Percentiles rank a stretch among this genome's conserved stretches.
Conservation (phyloP, 2,113 vertebrate genomes). For the Paracanthobrama guichenoti region DNA sequence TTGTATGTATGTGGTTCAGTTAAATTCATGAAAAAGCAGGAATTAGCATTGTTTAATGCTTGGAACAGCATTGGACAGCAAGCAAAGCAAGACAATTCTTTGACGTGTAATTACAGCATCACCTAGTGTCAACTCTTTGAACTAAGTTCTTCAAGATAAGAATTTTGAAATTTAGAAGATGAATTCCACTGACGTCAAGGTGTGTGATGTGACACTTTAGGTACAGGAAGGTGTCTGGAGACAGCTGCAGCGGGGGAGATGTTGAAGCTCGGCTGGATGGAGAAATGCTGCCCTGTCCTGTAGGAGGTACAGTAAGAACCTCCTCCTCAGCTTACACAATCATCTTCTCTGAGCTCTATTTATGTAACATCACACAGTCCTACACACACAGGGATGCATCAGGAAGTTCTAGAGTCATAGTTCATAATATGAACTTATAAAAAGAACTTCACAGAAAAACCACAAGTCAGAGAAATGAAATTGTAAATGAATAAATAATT, state of each 20-base stretch:
- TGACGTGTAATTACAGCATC: slow-evolving; percentile 48
- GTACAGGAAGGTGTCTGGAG: slow-evolving; percentile 94
- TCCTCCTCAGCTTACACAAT: neutral
- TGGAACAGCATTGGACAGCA: neutral
- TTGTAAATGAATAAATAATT: neutral
- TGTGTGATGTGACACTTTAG: slow-evolving; percentile 66
- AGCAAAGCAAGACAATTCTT: neutral
- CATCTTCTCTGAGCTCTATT: neutral
- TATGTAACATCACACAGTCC: neutral
- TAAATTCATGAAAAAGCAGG: neutral
- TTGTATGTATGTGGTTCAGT: neutral
- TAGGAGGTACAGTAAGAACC: slow-evolving; percentile 79
- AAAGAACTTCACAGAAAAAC: neutral
- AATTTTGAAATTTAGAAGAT: neutral
- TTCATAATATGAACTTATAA: neutral
- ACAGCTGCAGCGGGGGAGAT: slow-evolving; percentile 93
- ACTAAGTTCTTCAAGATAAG: neutral
- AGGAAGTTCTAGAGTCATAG: neutral
- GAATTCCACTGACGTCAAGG: neutral
- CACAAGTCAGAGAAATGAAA: neutral
- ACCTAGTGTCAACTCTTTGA: slow-evolving; percentile 47
- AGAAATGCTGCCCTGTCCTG: slow-evolving; percentile 90
- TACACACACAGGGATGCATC: neutral
- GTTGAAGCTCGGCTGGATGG: slow-evolving; percentile 88
- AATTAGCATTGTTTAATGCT: neutral